These are phyloP conservation scores for Cheumatopsyche charites DNA, from an alignment of 1,140 invertebrate genomes.

Conservation along the genomic window DNA sequence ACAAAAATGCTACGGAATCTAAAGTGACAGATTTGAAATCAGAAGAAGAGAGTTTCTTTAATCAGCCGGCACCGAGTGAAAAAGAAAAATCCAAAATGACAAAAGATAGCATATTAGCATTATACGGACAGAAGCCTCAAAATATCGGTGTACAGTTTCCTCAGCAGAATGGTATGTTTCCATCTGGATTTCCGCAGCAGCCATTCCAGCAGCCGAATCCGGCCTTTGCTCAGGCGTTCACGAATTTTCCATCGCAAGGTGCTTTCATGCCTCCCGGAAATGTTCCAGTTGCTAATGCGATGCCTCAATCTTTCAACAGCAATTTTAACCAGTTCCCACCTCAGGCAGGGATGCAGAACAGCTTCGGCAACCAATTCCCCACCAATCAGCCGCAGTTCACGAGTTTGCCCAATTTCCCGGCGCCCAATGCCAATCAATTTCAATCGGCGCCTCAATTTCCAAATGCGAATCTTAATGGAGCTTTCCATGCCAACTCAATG, in stretches of 20 bases:
- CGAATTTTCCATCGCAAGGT: conserved; percentile 23
- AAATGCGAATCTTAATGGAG: conserved; percentile 38
- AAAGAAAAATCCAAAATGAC: conserved; percentile 84
- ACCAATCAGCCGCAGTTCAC: conserved; percentile 38
- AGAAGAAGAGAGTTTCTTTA: conserved; percentile 90
- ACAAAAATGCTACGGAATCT: conserved; percentile 54
- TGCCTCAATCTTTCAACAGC: conserved; percentile 17
- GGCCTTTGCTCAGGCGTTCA: conserved; percentile 28
- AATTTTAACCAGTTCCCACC: conserved; percentile 38
- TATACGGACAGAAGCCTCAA: conserved; percentile 75
- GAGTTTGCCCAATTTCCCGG: conserved; percentile 17
- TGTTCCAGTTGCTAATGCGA: conserved; percentile 11
- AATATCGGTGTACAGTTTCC: conserved; percentile 32
- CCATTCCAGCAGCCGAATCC: conserved; percentile 10
- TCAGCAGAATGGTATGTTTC: conserved; percentile 31
- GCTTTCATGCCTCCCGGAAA: conserved; percentile 32
- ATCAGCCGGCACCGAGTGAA: conserved; percentile 76
- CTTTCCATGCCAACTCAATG: conserved; percentile 24
- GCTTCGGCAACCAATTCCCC: conserved; percentile 29
- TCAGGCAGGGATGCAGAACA: conserved; percentile 28
- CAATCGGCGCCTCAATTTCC: conserved; percentile 33
- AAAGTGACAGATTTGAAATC: conserved; percentile 65
- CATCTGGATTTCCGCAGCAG: conserved; percentile 33
- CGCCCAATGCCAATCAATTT: conserved; percentile 32
- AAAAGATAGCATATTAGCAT: conserved; percentile 91